Percentiles rank a stretch among this genome's conserved stretches.
Conservation (phyloP, 92 coral and sea anemone species). For the Zoanthus sociatus region DNA sequence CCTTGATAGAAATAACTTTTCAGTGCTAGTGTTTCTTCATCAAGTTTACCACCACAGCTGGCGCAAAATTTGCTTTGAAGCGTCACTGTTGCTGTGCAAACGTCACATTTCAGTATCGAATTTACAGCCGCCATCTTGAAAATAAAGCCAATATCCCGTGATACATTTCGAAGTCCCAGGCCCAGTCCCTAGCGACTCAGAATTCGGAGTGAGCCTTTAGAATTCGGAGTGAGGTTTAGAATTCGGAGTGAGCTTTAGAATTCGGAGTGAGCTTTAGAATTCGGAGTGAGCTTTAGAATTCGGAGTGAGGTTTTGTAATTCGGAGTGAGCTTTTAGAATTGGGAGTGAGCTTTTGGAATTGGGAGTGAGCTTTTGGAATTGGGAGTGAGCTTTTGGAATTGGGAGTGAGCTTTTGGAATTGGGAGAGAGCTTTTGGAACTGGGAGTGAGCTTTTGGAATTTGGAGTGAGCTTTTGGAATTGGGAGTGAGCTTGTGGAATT, state of each 20-base stretch:
- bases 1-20: neutral
- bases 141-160: conserved; percentile 5
- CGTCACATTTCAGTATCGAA: neutral
- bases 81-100: neutral
- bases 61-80: neutral
- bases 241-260: conserved; percentile 8
- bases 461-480: too few species aligned
- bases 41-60: neutral
- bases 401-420: too few species aligned
- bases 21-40: neutral
- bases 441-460: too few species aligned
- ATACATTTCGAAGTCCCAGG: neutral
- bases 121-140: neutral
- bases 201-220: neutral
- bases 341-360: too few species aligned
- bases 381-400: too few species aligned
- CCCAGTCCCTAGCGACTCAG: conserved; percentile 15
- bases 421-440: too few species aligned
- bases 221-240: conserved; percentile 1
- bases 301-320: too few species aligned
- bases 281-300: neutral
- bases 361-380: too few species aligned
- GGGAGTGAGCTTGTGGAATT: too few species aligned
- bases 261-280: conserved; percentile 1
- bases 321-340: too few species aligned